Conservation (phyloP, 2,797 vertebrate species). For the Chelidonichthys spinosus region DNA sequence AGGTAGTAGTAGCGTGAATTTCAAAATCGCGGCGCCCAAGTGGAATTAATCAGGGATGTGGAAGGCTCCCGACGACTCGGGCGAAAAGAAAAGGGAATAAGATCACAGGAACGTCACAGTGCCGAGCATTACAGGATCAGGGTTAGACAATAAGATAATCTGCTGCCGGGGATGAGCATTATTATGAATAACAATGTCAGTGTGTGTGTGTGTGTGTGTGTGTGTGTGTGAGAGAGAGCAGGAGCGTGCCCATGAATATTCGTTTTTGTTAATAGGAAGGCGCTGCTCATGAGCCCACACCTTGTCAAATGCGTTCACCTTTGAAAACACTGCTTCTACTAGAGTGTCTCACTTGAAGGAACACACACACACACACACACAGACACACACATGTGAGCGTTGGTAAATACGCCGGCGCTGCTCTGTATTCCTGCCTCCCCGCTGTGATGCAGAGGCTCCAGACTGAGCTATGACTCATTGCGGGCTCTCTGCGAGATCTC, state of each 20-base stretch:
- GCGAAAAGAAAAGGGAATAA: conserved; percentile 51
- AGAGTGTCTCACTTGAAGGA: not conserved
- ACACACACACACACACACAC: not conserved
- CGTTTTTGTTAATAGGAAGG: conserved; percentile 35
- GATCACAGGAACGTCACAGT: conserved; percentile 64
- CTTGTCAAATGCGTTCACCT: conserved; percentile 30
- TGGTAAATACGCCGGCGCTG: conserved; percentile 43
- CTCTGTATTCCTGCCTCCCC: conserved; percentile 67
- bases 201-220: conserved; percentile 1
- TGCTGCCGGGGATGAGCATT: conserved; percentile 47
- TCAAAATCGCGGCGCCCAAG: conserved; percentile 52
- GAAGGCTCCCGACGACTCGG: conserved; percentile 57
- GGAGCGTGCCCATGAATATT: conserved; percentile 28
- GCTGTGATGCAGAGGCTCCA: conserved; percentile 68
- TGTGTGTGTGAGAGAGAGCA: not conserved
- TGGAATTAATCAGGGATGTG: conserved; percentile 71
- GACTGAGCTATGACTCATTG: conserved; percentile 79
- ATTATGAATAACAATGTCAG: conserved; percentile 57
- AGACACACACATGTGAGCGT: conserved; percentile 7
- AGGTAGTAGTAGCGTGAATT: conserved; percentile 58
- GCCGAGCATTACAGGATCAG: conserved; percentile 65
- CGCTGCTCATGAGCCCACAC: conserved; percentile 14
- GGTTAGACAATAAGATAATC: conserved; percentile 66
- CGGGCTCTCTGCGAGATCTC: conserved; percentile 62
- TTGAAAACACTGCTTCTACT: conserved; percentile 9